Evolutionary conservation across 1,140 invertebrate genomes (phyloP).

Genomic region (Caerostris extrusa): DNA sequence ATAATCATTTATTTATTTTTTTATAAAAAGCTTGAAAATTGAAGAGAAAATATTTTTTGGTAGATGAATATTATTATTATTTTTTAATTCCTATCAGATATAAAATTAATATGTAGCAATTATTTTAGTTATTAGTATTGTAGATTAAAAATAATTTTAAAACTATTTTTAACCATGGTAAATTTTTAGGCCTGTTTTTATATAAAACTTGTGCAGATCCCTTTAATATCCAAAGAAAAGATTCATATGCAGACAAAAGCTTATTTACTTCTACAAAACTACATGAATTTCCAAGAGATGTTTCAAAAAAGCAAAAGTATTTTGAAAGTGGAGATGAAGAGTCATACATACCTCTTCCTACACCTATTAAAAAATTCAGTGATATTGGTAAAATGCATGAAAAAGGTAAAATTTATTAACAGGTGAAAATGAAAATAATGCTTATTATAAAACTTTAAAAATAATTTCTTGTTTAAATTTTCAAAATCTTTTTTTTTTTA

Average conservation of each 20-base stretch:
- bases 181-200: not conserved
- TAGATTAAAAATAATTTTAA: too few species aligned
- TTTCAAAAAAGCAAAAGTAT: conserved; percentile 33
- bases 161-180: too few species aligned
- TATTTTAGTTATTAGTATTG: too few species aligned
- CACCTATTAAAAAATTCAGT: conserved; percentile 17
- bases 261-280: not conserved
- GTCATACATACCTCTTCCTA: not conserved
- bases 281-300: not conserved
- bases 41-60: too few species aligned
- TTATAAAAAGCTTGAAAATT: too few species aligned
- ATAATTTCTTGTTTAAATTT: not conserved
- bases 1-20: too few species aligned
- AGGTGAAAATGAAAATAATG: not conserved
- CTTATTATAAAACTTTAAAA: not conserved
- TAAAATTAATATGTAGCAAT: too few species aligned
- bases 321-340: not conserved
- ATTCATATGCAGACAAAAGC: not conserved
- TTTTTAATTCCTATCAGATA: too few species aligned
- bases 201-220: not conserved
- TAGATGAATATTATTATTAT: too few species aligned
- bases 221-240: not conserved
- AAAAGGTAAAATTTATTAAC: not conserved
- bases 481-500: conserved; percentile 10
- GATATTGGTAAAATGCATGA: conserved; percentile 8